phyloP scores from a whole-genome alignment of 2,888 invertebrate genomes.

The Drosophila glabriapex region DNA sequence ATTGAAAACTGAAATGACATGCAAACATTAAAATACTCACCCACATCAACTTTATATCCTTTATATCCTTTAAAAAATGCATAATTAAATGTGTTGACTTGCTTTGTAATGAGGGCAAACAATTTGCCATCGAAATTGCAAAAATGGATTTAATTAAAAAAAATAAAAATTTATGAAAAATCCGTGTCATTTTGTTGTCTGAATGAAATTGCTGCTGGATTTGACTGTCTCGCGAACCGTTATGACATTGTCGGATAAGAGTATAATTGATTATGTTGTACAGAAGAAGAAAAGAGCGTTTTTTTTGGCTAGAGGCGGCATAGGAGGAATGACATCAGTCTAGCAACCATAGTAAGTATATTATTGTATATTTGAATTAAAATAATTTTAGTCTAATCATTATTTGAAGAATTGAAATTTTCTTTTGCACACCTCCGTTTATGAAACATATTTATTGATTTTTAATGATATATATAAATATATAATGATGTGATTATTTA shows the following conservation, averaged over 20 bases:
- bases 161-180: slow-evolving; percentile 24
- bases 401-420: too few species aligned
- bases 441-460: too few species aligned
- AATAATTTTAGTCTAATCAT: too few species aligned
- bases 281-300: neutral
- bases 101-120: slow-evolving; percentile 53
- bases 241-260: neutral
- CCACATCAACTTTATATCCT: neutral
- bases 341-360: neutral
- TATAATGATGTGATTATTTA: too few species aligned
- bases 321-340: neutral
- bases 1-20: slow-evolving; percentile 39
- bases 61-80: slow-evolving; percentile 30
- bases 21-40: slow-evolving; percentile 22
- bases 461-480: too few species aligned
- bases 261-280: slow-evolving; percentile 2
- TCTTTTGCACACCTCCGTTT: too few species aligned
- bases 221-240: neutral
- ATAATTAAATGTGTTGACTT: slow-evolving; percentile 59
- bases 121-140: slow-evolving; percentile 50
- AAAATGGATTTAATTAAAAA: slow-evolving; percentile 60
- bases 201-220: neutral
- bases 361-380: too few species aligned
- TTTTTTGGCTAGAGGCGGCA: neutral
- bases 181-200: slow-evolving; percentile 27